phyloP scores from a whole-genome alignment of 2,888 invertebrate genomes.

The Philopedon plagiatum region DNA sequence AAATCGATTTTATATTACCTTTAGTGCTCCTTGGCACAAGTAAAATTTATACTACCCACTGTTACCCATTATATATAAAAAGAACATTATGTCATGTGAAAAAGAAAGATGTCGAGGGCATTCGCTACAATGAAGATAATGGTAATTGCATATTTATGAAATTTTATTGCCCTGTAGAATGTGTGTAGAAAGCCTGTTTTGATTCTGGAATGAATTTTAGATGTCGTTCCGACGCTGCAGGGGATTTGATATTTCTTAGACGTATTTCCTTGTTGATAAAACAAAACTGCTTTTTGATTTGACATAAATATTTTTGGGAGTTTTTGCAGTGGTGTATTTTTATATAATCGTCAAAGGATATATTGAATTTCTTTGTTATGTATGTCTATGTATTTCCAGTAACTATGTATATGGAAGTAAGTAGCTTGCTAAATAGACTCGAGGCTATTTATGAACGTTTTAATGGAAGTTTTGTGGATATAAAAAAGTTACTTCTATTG shows the following conservation, averaged over 20 bases:
- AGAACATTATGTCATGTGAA: constrained; percentile 31
- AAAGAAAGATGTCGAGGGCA: constrained; percentile 16
- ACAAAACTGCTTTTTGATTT: constrained; percentile 1
- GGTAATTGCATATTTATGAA: constrained; percentile 38
- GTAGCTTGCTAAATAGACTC: too few relatives aligned
- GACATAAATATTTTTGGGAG: neutral
- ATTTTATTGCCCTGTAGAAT: constrained; percentile 31
- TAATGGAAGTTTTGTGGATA: too few relatives aligned
- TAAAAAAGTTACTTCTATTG: too few relatives aligned
- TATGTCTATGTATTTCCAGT: too few relatives aligned
- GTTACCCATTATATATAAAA: constrained; percentile 27
- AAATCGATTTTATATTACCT: too few relatives aligned
- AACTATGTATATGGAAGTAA: too few relatives aligned
- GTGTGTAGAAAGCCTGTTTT: constrained; percentile 33
- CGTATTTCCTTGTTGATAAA: constrained; percentile 11
- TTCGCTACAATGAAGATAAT: constrained; percentile 32
- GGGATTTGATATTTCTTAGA: constrained; percentile 19
- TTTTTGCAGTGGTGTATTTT: neutral
- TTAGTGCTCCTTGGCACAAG: too few relatives aligned
- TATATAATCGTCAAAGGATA: too few relatives aligned
- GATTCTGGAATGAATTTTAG: constrained; percentile 37
- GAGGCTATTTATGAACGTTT: too few relatives aligned
- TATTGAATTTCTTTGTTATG: too few relatives aligned
- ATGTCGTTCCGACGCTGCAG: constrained; percentile 11
- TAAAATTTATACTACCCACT: constrained; percentile 23